Evolutionary conservation across 2,113 vertebrate genomes (phyloP).

Genomic region (Campylomormyrus numenius): DNA sequence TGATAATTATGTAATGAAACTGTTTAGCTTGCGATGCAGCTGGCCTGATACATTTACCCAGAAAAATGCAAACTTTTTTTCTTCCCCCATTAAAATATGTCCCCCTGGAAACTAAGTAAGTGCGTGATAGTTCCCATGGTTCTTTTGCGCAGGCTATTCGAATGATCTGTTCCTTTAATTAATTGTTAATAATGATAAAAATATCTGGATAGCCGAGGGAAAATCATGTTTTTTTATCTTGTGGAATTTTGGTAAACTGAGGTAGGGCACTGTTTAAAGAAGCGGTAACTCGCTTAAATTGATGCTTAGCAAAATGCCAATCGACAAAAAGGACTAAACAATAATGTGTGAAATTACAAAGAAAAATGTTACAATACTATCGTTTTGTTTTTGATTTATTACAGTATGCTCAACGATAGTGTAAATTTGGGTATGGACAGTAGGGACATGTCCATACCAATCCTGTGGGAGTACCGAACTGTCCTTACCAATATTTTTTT

Average conservation of each 20-base stretch:
- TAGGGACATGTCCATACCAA: neutral
- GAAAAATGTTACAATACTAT: neutral
- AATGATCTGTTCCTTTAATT: neutral
- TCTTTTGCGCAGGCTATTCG: neutral
- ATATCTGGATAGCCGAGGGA: neutral
- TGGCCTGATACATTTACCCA: neutral
- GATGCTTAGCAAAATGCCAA: neutral
- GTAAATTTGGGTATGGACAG: neutral
- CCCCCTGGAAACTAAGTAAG: neutral
- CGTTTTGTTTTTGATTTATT: neutral
- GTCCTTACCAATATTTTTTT: neutral
- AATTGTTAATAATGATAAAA: neutral
- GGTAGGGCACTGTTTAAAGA: neutral
- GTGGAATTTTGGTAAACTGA: neutral
- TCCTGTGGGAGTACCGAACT: neutral
- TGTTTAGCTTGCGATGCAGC: neutral
- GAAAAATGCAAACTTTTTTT: neutral
- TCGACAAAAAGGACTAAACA: neutral
- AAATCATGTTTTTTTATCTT: neutral
- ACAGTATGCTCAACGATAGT: neutral
- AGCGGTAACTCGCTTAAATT: neutral
- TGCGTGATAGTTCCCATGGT: neutral
- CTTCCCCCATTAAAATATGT: conserved; percentile 10
- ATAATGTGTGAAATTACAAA: neutral
- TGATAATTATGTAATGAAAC: neutral